These are phyloP conservation scores for Troides aeacus DNA, from an alignment of 2,888 invertebrate species.

Conservation along the genomic window DNA sequence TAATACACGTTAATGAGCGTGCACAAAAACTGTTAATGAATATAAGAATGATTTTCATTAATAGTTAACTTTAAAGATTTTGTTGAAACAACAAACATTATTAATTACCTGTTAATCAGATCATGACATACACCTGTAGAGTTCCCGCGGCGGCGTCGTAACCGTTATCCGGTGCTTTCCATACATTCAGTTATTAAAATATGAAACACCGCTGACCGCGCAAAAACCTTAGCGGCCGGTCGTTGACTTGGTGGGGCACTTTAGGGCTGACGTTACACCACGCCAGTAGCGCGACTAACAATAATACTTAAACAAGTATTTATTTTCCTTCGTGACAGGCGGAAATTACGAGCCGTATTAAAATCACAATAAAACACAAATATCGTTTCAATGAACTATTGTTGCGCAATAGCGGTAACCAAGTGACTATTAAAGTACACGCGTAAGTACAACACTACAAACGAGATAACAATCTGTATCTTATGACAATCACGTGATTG, in stretches of 20 bases:
- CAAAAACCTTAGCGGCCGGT: slow-evolving; percentile 73
- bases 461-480: slow-evolving; percentile 11
- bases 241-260: slow-evolving; percentile 75
- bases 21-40: not conserved
- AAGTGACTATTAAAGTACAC: slow-evolving; percentile 21
- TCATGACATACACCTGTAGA: slow-evolving; percentile 2
- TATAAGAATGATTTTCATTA: not conserved
- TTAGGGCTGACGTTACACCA: slow-evolving; percentile 73
- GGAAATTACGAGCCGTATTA: slow-evolving; percentile 36
- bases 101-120: not conserved
- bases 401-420: slow-evolving; percentile 30
- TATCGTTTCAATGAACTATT: slow-evolving; percentile 32
- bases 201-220: slow-evolving; percentile 66
- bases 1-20: not conserved
- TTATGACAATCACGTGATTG: not conserved
- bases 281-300: slow-evolving; percentile 54
- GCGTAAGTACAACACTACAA: slow-evolving; percentile 5
- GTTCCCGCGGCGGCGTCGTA: slow-evolving; percentile 9
- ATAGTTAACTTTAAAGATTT: not conserved
- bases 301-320: slow-evolving; percentile 48
- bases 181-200: slow-evolving; percentile 76
- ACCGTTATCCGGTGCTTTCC: slow-evolving; percentile 59
- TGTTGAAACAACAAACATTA: slow-evolving; percentile 3
- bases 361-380: slow-evolving; percentile 34
- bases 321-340: slow-evolving; percentile 47